Conservation (phyloP, 2,797 vertebrate species). For the Echiichthys vipera region DNA sequence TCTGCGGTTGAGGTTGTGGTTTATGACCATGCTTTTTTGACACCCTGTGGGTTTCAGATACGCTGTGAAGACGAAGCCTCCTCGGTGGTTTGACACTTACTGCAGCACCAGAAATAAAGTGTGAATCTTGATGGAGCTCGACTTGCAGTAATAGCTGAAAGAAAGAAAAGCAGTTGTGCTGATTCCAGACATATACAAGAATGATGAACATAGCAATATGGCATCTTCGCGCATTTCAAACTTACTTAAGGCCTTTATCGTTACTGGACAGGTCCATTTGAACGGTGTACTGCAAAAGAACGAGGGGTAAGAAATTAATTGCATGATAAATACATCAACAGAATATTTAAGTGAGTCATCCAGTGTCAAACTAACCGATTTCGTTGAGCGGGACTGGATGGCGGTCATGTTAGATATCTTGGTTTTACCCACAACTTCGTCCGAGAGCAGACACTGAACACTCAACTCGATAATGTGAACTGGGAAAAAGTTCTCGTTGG, state of each 20-base stretch:
- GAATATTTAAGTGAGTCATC: background rate
- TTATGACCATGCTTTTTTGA: background rate
- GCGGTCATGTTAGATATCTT: conserved; percentile 77
- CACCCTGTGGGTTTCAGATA: background rate
- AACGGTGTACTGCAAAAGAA: conserved; percentile 80
- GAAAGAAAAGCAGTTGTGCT: conserved; percentile 1
- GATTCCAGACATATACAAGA: background rate
- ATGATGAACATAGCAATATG: rapidly evolving
- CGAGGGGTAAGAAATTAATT: background rate
- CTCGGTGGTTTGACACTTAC: conserved; percentile 83
- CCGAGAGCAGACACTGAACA: conserved; percentile 83
- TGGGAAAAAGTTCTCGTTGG: conserved; percentile 88
- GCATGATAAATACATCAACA: background rate
- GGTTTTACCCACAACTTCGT: conserved; percentile 81
- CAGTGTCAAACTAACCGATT: conserved; percentile 79
- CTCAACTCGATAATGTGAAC: conserved; percentile 80
- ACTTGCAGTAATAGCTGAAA: conserved; percentile 89
- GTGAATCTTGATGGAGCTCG: conserved; percentile 86
- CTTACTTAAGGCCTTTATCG: conserved; percentile 81
- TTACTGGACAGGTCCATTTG: conserved; percentile 64
- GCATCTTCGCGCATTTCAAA: background rate
- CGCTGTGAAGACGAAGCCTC: background rate
- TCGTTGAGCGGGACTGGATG: conserved; percentile 77
- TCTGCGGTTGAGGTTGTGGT: conserved; percentile 20
- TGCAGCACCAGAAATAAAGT: conserved; percentile 90